A percentile compares a stretch with the other conserved stretches of the same genome.
phyloP scores from a whole-genome alignment of 2,113 vertebrate genomes.

The Ahaetulla prasina region DNA sequence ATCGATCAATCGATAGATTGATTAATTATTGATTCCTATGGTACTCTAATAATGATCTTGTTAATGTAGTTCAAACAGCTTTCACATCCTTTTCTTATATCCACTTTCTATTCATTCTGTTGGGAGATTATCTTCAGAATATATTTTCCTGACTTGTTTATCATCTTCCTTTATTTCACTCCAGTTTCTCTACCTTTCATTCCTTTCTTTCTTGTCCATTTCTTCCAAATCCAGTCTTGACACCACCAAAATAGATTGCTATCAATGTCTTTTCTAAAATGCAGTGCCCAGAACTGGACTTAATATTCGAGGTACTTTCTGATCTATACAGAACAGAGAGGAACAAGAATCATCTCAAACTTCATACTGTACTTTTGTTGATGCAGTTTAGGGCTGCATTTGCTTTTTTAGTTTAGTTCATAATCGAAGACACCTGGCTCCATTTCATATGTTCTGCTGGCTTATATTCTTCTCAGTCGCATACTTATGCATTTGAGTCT shows the following conservation, averaged over 20 bases:
- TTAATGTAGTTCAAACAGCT: background rate
- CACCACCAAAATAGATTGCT: background rate
- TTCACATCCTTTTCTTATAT: background rate
- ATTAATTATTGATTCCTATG: background rate
- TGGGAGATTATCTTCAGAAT: background rate
- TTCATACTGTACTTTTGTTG: background rate
- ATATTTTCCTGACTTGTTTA: background rate
- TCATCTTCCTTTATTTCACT: background rate
- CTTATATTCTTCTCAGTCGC: background rate
- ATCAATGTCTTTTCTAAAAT: background rate
- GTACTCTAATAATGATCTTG: background rate
- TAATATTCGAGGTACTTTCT: background rate
- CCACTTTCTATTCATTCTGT: background rate
- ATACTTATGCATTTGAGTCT: background rate
- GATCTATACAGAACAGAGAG: background rate
- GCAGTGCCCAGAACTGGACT: background rate
- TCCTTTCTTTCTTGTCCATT: background rate
- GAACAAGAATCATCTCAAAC: background rate
- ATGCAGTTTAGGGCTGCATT: background rate
- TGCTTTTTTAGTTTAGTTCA: background rate
- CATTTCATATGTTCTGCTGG: background rate
- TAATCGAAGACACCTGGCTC: background rate
- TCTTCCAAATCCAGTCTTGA: background rate
- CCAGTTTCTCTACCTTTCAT: background rate
- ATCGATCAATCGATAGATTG: too few species aligned